These are phyloP conservation scores for Gastrophysa polygoni DNA, from an alignment of 2,888 invertebrate species.

Conservation along the genomic window DNA sequence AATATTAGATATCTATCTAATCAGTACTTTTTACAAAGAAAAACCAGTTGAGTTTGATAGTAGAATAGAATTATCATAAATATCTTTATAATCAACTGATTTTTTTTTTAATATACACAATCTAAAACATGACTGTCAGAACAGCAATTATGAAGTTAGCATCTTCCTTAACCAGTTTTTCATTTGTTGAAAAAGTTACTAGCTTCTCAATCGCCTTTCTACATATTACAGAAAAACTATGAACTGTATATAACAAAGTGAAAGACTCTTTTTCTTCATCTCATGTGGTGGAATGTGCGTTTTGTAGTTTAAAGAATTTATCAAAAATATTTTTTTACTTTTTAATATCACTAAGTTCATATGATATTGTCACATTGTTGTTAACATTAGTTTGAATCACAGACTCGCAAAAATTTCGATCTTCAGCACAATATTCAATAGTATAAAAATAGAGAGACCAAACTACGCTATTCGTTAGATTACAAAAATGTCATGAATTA, in stretches of 20 bases:
- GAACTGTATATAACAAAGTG: conserved; percentile 38
- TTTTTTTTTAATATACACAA: conserved; percentile 39
- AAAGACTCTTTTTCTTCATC: conserved; percentile 39
- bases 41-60: conserved; percentile 39
- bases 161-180: conserved; percentile 6
- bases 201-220: conserved; percentile 12
- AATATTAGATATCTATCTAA: conserved; percentile 45
- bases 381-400: conserved; percentile 48
- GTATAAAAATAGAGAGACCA: conserved; percentile 35
- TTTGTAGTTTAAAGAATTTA: conserved; percentile 27
- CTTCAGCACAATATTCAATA: conserved; percentile 25
- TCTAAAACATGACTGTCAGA: conserved; percentile 11
- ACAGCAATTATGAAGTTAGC: conserved; percentile 14
- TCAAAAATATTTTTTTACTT: conserved; percentile 39
- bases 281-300: conserved; percentile 39
- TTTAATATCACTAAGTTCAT: conserved; percentile 38
- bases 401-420: conserved; percentile 46
- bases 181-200: not conserved
- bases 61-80: conserved; percentile 36
- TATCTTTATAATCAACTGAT: conserved; percentile 36
- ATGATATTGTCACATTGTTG: conserved; percentile 36
- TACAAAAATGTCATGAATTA: conserved; percentile 31
- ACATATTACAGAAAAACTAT: conserved; percentile 14
- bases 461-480: conserved; percentile 18
- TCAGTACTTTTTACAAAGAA: conserved; percentile 58